Evolutionary conservation across 2,797 vertebrate species (phyloP).

Genomic region (Todus mexicanus): DNA sequence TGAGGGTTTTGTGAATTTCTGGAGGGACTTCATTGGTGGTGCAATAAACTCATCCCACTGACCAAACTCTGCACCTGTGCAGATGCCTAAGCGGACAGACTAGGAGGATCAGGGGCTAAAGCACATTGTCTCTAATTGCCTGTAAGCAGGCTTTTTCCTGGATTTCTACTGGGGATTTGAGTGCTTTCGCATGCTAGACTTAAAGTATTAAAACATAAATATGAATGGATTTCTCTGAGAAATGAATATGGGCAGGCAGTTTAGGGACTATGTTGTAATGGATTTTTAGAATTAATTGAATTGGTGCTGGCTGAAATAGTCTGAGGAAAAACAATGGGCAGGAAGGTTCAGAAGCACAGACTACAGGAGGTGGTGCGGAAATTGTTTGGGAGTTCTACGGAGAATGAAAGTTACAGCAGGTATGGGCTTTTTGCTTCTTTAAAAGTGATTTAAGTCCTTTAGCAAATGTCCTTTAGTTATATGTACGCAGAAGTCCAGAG

Average conservation of each 20-base stretch:
- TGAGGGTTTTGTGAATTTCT: background rate
- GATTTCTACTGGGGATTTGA: slow-evolving; percentile 52
- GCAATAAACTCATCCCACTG: background rate
- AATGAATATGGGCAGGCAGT: slow-evolving; percentile 41
- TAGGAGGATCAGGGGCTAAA: slow-evolving; percentile 8
- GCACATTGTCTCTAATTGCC: slow-evolving; percentile 8
- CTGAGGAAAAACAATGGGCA: background rate
- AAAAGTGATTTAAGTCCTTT: background rate
- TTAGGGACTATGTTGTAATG: slow-evolving; percentile 28
- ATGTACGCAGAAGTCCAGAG: background rate
- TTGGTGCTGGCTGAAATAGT: slow-evolving; percentile 1
- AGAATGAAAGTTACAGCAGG: background rate
- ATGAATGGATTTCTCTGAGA: slow-evolving; percentile 45
- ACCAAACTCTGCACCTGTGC: background rate
- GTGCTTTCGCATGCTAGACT: slow-evolving; percentile 27
- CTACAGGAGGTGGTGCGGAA: background rate
- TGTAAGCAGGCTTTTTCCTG: slow-evolving; percentile 12
- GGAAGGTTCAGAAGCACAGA: background rate
- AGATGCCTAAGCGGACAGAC: background rate
- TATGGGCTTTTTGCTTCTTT: background rate
- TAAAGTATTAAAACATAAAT: slow-evolving; percentile 62
- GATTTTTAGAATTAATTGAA: slow-evolving; percentile 52
- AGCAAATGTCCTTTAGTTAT: background rate
- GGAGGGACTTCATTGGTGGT: background rate
- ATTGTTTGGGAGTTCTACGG: background rate